Conservation (phyloP, 1,140 invertebrate species). For the Trachelipus rathkii region DNA sequence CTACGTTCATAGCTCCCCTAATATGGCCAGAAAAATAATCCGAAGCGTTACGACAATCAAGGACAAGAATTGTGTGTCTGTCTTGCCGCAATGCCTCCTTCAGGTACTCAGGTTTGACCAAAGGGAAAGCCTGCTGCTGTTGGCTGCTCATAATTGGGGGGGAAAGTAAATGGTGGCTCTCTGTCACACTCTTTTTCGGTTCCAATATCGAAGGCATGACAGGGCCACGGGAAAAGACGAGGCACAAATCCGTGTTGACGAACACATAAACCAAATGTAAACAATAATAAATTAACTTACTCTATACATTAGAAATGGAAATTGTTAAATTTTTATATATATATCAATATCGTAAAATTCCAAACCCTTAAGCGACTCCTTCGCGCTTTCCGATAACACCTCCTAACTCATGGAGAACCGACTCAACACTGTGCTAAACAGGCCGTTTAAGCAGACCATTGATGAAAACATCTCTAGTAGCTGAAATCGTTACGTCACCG, state of each 20-base stretch:
- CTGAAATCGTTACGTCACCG: background rate
- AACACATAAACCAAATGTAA: background rate
- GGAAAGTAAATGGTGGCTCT: background rate
- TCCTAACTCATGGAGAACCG: background rate
- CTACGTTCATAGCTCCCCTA: background rate
- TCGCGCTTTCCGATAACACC: background rate
- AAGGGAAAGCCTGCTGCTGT: background rate
- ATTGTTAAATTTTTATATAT: too few species aligned
- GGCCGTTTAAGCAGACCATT: conserved; percentile 1
- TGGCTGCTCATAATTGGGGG: background rate
- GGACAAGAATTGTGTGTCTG: background rate
- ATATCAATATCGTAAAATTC: too few species aligned
- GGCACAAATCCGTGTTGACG: background rate
- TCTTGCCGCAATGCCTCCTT: background rate
- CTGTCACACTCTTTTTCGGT: background rate
- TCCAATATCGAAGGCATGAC: conserved; percentile 9
- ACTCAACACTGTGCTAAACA: background rate
- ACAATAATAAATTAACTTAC: too few species aligned
- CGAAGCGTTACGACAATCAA: background rate
- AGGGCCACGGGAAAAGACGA: background rate
- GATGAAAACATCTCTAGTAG: conserved; percentile 12
- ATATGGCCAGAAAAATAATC: background rate
- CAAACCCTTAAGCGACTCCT: background rate
- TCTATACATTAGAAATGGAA: too few species aligned
- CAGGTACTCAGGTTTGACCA: conserved; percentile 3